Evolutionary conservation across 1,140 invertebrate species (phyloP).

Genomic region (Fopius arisanus): DNA sequence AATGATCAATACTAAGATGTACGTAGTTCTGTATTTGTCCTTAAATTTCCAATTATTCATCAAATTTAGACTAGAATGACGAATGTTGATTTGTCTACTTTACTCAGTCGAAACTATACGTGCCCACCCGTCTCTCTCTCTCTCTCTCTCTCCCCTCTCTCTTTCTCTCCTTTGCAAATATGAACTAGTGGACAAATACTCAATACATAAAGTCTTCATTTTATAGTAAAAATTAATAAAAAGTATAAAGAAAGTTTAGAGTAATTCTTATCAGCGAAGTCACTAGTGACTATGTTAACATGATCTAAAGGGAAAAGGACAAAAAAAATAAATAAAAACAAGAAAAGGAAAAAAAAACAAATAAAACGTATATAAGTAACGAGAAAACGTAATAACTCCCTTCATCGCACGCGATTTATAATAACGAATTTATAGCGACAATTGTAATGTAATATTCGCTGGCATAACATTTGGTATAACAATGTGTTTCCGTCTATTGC

Average conservation of each 20-base stretch:
- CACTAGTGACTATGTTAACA: conserved; percentile 25
- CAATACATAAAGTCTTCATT: not conserved
- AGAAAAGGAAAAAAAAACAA: conserved; percentile 27
- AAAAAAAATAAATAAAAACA: conserved; percentile 30
- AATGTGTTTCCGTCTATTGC: conserved; percentile 37
- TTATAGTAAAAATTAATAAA: not conserved
- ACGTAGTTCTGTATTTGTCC: not conserved
- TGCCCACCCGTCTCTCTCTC: too few relatives aligned
- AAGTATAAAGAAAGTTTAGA: conserved; percentile 11
- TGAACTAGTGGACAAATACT: not conserved
- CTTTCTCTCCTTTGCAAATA: not conserved
- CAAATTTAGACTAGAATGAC: not conserved
- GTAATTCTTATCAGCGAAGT: conserved; percentile 25
- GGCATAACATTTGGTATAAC: conserved; percentile 42
- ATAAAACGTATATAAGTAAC: conserved; percentile 19
- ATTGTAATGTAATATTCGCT: conserved; percentile 50
- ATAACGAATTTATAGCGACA: conserved; percentile 43
- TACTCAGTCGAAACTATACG: not conserved
- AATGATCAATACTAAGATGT: conserved; percentile 9
- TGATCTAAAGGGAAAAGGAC: conserved; percentile 19
- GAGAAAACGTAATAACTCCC: conserved; percentile 26
- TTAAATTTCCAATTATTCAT: not conserved
- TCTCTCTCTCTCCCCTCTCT: not conserved
- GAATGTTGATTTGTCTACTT: not conserved
- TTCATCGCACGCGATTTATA: conserved; percentile 44